Percentiles rank a stretch among this genome's conserved stretches.
phyloP scores from a whole-genome alignment of 1,140 invertebrate species.

The Zaprionus taronus region DNA sequence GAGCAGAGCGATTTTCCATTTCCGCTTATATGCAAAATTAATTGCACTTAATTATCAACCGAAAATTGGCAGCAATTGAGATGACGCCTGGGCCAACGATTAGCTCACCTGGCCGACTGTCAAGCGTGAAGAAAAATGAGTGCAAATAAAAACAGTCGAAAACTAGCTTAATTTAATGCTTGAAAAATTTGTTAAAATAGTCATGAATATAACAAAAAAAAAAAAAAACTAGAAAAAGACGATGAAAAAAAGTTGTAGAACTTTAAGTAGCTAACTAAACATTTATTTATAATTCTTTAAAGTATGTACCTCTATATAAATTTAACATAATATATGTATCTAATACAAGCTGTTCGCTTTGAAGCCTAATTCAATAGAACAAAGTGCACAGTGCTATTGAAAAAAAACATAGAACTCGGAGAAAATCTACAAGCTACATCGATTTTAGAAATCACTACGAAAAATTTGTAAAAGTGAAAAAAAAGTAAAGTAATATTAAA shows the following conservation, averaged over 20 bases:
- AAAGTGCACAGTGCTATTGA: too few relatives aligned
- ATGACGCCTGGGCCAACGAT: slow-evolving; percentile 28
- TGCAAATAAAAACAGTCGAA: slow-evolving; percentile 10
- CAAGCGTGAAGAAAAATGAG: slow-evolving; percentile 42
- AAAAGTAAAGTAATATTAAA: background rate
- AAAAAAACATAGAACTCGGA: too few relatives aligned
- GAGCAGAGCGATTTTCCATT: slow-evolving; percentile 59
- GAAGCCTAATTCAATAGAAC: too few relatives aligned
- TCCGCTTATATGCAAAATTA: slow-evolving; percentile 78
- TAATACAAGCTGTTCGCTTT: too few relatives aligned
- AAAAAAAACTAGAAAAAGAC: background rate
- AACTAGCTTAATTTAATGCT: background rate
- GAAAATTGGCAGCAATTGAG: slow-evolving; percentile 54
- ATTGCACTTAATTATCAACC: slow-evolving; percentile 71
- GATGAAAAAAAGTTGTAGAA: background rate
- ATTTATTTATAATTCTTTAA: too few relatives aligned
- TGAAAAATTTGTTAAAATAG: background rate
- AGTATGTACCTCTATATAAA: too few relatives aligned
- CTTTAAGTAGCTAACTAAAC: too few relatives aligned
- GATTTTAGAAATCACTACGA: too few relatives aligned
- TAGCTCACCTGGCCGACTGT: slow-evolving; percentile 52
- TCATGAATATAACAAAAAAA: background rate
- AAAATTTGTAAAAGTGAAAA: background rate
- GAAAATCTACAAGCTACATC: too few relatives aligned
- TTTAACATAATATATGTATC: too few relatives aligned